Conservation (phyloP, 92 coral and sea anemone species). For the Phenganax stokvisi region DNA sequence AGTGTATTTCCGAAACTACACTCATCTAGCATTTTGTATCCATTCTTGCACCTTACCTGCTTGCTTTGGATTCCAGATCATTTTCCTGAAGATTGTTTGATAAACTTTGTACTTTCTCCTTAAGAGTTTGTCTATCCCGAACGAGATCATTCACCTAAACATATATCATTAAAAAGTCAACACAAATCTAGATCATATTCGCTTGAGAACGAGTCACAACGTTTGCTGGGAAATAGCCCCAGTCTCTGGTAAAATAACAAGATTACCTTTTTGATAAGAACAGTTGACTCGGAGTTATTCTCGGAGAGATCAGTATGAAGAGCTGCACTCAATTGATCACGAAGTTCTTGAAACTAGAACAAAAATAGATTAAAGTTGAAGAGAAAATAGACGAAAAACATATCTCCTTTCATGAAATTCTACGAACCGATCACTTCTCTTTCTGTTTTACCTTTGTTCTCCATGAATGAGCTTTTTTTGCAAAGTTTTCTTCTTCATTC, state of each 20-base stretch:
- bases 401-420: background rate
- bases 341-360: conserved; percentile 68
- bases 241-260: no score
- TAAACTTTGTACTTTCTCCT: conserved; percentile 65
- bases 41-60: conserved; percentile 59
- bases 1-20: no score
- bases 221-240: no score
- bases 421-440: background rate
- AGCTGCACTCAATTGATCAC: conserved; percentile 61
- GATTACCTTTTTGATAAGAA: conserved; percentile 65
- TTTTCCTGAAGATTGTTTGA: conserved; percentile 86
- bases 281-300: conserved; percentile 52
- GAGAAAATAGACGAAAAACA: background rate
- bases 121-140: conserved; percentile 61
- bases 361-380: background rate
- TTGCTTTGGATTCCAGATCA: conserved; percentile 92
- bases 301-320: conserved; percentile 60
- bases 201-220: no score
- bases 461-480: conserved; percentile 67
- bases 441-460: conserved; percentile 64
- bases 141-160: conserved; percentile 66
- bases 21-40: no score
- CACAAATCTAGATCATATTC: no score
- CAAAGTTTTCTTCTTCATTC: conserved; percentile 77
- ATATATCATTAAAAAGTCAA: background rate